Percentiles rank a stretch among this genome's conserved stretches.
phyloP scores from a whole-genome alignment of 23 tunicate species.

The Aplidium turbinatum region DNA sequence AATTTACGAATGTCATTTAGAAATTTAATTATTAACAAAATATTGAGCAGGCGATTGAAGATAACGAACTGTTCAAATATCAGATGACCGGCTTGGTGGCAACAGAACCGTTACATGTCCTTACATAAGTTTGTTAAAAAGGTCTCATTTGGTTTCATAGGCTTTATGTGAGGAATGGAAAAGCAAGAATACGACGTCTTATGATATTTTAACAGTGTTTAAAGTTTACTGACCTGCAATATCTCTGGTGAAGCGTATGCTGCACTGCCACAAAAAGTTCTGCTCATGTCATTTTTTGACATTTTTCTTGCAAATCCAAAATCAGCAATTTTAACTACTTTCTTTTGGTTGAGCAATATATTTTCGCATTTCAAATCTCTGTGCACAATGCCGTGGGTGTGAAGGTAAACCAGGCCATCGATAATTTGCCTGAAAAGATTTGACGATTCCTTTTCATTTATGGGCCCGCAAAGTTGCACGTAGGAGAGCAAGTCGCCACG shows the following conservation, averaged over 20 bases:
- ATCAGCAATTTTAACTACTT: constrained; percentile 82
- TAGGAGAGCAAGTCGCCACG: constrained; percentile 76
- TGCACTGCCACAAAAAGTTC: constrained; percentile 86
- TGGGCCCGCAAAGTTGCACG: constrained; percentile 65
- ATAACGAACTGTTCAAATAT: too few relatives aligned
- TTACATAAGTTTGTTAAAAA: too few relatives aligned
- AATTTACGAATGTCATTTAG: too few relatives aligned
- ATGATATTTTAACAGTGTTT: too few relatives aligned
- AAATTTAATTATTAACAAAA: too few relatives aligned
- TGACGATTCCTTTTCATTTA: constrained; percentile 50
- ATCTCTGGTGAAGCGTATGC: constrained; percentile 96
- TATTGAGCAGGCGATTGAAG: too few relatives aligned
- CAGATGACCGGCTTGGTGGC: too few relatives aligned
- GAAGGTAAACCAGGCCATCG: constrained; percentile 63
- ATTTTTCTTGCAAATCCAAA: constrained; percentile 87
- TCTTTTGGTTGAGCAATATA: constrained; percentile 51
- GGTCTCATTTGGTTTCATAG: too few relatives aligned
- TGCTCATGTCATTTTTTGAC: constrained; percentile 56
- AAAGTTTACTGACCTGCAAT: constrained; percentile 51
- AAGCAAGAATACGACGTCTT: too few relatives aligned
- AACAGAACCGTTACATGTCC: too few relatives aligned
- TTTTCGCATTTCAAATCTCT: constrained; percentile 95
- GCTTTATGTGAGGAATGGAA: too few relatives aligned
- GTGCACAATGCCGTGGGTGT: constrained; percentile 66
- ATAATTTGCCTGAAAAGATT: constrained; percentile 56